phyloP scores from a whole-genome alignment of 2,888 invertebrate species.

The Metopia argyrocephala region DNA sequence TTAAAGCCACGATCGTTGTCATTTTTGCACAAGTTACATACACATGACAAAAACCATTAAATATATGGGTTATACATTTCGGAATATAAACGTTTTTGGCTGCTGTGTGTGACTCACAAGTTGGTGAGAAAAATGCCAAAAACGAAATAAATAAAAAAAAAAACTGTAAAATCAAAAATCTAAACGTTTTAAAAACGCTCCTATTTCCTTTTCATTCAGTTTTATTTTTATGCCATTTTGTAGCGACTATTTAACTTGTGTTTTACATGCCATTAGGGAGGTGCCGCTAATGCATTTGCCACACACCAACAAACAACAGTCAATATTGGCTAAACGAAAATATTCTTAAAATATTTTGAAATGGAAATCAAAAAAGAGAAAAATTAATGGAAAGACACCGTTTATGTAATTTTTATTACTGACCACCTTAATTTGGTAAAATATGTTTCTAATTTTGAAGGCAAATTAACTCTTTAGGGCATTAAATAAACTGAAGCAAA shows the following conservation, averaged over 20 bases:
- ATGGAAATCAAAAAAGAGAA: neutral
- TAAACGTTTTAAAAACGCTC: constrained; percentile 60
- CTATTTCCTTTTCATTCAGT: constrained; percentile 19
- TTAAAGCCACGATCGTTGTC: constrained; percentile 36
- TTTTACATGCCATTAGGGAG: constrained; percentile 61
- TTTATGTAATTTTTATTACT: constrained; percentile 35
- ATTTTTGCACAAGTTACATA: constrained; percentile 28
- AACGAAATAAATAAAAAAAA: constrained; percentile 18
- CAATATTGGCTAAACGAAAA: constrained; percentile 22
- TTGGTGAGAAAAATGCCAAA: constrained; percentile 23
- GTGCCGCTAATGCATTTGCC: constrained; percentile 59
- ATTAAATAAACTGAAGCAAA: too few relatives aligned
- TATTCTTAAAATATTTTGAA: constrained; percentile 15
- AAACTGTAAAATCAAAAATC: constrained; percentile 36
- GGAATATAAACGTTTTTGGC: constrained; percentile 48
- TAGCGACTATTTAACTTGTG: constrained; percentile 51
- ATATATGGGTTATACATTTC: constrained; percentile 42
- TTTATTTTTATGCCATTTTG: constrained; percentile 27
- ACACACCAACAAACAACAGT: constrained; percentile 25
- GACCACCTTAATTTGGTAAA: constrained; percentile 43
- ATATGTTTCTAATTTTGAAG: neutral
- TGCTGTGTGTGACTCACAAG: constrained; percentile 53
- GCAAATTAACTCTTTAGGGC: neutral
- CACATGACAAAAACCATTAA: constrained; percentile 57
- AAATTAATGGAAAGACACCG: constrained; percentile 2